Evolutionary conservation across 1,140 invertebrate genomes (phyloP).

Genomic region (Drosophila nigrodunni): DNA sequence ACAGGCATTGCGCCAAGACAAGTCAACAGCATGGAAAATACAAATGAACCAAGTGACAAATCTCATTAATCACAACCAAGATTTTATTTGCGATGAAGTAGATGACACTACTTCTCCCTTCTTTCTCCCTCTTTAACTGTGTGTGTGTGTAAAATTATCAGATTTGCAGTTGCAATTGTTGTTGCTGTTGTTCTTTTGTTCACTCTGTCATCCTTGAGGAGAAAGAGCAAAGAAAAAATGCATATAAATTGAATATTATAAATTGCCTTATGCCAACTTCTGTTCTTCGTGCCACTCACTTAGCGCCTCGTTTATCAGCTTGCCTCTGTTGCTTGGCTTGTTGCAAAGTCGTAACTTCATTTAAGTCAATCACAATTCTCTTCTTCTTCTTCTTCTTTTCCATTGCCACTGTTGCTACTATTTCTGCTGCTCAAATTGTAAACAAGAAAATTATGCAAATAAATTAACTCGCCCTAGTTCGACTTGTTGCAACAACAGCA

Average conservation of each 20-base stretch:
- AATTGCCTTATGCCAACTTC: slow-evolving; percentile 74
- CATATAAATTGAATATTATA: slow-evolving; percentile 84
- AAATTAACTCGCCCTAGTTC: slow-evolving; percentile 56
- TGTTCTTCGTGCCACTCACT: slow-evolving; percentile 46
- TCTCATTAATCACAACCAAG: slow-evolving; percentile 76
- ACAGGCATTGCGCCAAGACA: slow-evolving; percentile 8
- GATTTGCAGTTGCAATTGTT: slow-evolving; percentile 70
- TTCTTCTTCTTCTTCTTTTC: slow-evolving; percentile 27
- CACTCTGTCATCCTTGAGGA: slow-evolving; percentile 9
- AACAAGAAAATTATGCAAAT: slow-evolving; percentile 83
- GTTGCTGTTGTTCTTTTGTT: slow-evolving; percentile 50
- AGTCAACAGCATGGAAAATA: slow-evolving; percentile 80
- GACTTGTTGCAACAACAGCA: slow-evolving; percentile 9
- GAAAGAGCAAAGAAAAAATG: slow-evolving; percentile 50
- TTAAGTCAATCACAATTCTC: slow-evolving; percentile 75
- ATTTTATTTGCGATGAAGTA: slow-evolving; percentile 48
- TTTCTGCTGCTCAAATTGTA: slow-evolving; percentile 65
- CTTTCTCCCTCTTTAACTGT: background rate
- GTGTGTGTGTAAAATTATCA: slow-evolving; percentile 65
- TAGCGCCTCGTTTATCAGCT: slow-evolving; percentile 56
- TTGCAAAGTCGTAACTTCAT: slow-evolving; percentile 82
- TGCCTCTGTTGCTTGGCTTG: slow-evolving; percentile 7
- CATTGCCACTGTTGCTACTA: slow-evolving; percentile 22
- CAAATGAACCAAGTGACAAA: slow-evolving; percentile 82
- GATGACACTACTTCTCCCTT: slow-evolving; percentile 6